Conservation (phyloP, 2,888 invertebrate species). For the Abscondita cerata region DNA sequence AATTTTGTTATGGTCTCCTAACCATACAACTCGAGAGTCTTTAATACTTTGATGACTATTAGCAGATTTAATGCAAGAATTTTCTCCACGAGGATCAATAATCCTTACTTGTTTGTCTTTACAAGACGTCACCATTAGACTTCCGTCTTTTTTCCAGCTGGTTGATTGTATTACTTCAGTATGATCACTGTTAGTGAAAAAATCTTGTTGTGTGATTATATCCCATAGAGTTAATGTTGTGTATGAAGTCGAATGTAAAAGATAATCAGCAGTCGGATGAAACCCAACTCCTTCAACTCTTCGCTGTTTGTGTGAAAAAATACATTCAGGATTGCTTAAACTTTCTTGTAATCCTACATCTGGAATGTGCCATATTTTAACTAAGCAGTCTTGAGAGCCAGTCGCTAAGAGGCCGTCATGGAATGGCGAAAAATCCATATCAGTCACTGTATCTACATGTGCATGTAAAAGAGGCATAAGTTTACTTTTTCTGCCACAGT, state of each 20-base stretch:
- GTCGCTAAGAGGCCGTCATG: slow-evolving; percentile 92
- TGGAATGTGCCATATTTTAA: slow-evolving; percentile 91
- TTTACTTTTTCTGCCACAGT: slow-evolving; percentile 88
- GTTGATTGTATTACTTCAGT: slow-evolving; percentile 88
- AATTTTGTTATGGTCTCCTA: slow-evolving; percentile 83
- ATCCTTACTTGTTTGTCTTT: slow-evolving; percentile 91
- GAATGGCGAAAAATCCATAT: slow-evolving; percentile 95
- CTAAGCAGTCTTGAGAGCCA: slow-evolving; percentile 86
- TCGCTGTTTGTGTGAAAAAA: slow-evolving; percentile 82
- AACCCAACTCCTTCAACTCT: slow-evolving; percentile 90
- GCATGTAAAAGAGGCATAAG: slow-evolving; percentile 86
- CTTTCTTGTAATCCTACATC: slow-evolving; percentile 78
- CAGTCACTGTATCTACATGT: slow-evolving; percentile 90
- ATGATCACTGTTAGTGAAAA: slow-evolving; percentile 74
- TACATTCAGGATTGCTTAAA: slow-evolving; percentile 78
- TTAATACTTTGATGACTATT: slow-evolving; percentile 90
- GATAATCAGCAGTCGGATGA: slow-evolving; percentile 88
- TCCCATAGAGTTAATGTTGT: slow-evolving; percentile 88
- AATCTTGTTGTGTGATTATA: slow-evolving; percentile 80
- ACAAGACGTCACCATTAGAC: slow-evolving; percentile 81
- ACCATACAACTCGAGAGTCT: slow-evolving; percentile 90
- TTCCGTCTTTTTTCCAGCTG: slow-evolving; percentile 90
- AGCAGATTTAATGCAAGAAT: slow-evolving; percentile 67
- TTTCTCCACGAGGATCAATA: slow-evolving; percentile 77
- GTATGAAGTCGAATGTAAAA: slow-evolving; percentile 86